phyloP scores from a whole-genome alignment of 2,113 vertebrate genomes.

The Australoheros scitulus region DNA sequence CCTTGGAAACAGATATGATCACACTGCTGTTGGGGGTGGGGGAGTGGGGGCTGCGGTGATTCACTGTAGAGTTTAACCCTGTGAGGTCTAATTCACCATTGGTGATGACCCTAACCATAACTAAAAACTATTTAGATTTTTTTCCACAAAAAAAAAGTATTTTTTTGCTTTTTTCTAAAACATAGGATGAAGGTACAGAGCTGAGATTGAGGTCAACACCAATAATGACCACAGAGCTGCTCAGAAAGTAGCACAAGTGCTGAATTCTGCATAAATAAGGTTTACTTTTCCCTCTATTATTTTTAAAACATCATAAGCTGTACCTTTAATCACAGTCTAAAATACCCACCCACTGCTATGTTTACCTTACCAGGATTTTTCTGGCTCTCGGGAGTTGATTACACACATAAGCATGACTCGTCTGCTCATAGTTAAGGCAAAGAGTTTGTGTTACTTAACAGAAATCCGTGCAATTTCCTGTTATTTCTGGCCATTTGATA shows the following conservation, averaged over 20 bases:
- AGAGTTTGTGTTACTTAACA: neutral
- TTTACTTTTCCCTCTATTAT: neutral
- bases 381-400: neutral
- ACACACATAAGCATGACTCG: neutral
- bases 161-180: neutral
- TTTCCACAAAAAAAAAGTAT: neutral
- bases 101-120: too few relatives aligned
- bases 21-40: neutral
- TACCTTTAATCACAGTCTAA: neutral
- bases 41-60: neutral
- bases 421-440: neutral
- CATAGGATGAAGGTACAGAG: neutral
- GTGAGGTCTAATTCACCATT: neutral
- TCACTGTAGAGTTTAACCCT: neutral
- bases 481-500: neutral
- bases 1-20: neutral
- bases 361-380: neutral
- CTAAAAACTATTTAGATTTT: neutral
- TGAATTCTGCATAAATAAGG: neutral
- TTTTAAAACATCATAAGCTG: neutral
- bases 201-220: neutral
- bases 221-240: neutral
- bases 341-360: neutral
- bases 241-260: neutral
- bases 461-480: neutral